phyloP scores from a whole-genome alignment of 92 coral and sea anemone genomes.

The Parazoanthus swiftii region DNA sequence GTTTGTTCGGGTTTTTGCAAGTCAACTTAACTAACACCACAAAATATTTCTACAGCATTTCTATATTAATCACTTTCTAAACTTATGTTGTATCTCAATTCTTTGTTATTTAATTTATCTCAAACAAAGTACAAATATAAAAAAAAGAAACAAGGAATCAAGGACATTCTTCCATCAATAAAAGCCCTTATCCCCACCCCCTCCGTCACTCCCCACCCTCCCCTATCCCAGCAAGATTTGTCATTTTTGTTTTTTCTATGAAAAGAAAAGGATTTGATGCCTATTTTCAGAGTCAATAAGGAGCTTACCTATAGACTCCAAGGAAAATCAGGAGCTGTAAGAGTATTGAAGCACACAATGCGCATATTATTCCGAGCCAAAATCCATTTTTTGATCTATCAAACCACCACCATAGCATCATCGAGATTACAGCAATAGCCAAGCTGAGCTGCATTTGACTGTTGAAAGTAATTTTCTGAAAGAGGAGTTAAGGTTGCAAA shows the following conservation, averaged over 20 bases:
- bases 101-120: not conserved
- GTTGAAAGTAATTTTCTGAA: constrained; percentile 87
- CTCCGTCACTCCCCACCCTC: not conserved
- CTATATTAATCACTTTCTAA: too few species aligned
- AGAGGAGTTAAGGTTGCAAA: constrained; percentile 57
- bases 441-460: constrained; percentile 78
- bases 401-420: constrained; percentile 92
- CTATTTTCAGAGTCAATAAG: not conserved
- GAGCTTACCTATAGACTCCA: constrained; percentile 76
- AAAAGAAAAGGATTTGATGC: not conserved
- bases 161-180: not conserved
- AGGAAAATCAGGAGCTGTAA: constrained; percentile 69
- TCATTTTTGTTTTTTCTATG: not conserved
- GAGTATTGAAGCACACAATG: constrained; percentile 71
- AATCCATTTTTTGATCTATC: constrained; percentile 96
- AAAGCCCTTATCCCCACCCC: too few species aligned
- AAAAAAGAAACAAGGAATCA: too few species aligned
- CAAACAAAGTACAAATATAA: too few species aligned
- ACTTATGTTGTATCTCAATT: not conserved
- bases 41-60: too few species aligned
- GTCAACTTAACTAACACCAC: too few species aligned
- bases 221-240: not conserved
- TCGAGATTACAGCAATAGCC: constrained; percentile 78
- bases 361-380: constrained; percentile 81
- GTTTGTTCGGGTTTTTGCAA: too few species aligned